Evolutionary conservation across 1,140 invertebrate species (phyloP).

Genomic region (Eupeodes corollae): DNA sequence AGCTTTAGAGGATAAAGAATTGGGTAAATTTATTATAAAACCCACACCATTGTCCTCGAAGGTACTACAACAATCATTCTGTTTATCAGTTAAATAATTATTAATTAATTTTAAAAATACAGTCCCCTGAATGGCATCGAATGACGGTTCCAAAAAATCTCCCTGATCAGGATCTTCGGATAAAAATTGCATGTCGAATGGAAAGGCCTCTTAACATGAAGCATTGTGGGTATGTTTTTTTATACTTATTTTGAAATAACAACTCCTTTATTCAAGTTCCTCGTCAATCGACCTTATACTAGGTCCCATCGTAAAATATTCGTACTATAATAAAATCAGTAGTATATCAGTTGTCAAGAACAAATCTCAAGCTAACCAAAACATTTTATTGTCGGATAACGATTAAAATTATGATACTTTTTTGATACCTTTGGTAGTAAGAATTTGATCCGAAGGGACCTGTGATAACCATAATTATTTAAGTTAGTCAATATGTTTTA

Average conservation of each 20-base stretch:
- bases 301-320: background rate
- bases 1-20: conserved; percentile 95
- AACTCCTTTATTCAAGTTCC: background rate
- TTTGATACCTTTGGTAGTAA: no score
- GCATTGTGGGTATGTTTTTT: conserved; percentile 67
- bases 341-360: no score
- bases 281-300: no score
- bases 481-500: no score
- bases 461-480: no score
- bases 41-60: conserved; percentile 87
- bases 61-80: conserved; percentile 39
- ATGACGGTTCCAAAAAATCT: conserved; percentile 92
- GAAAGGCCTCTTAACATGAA: conserved; percentile 99
- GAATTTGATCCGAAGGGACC: no score
- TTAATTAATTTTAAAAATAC: conserved; percentile 14
- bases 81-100: background rate
- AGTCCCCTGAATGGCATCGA: conserved; percentile 94
- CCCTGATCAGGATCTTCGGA: conserved; percentile 88
- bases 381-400: no score
- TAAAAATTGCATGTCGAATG: conserved; percentile 96
- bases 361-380: no score
- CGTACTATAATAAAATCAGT: no score
- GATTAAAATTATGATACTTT: no score
- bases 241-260: background rate
- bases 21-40: conserved; percentile 85